Base-by-base conservation (phyloP, 2,113 vertebrate species). In the Tyto alba region DNA sequence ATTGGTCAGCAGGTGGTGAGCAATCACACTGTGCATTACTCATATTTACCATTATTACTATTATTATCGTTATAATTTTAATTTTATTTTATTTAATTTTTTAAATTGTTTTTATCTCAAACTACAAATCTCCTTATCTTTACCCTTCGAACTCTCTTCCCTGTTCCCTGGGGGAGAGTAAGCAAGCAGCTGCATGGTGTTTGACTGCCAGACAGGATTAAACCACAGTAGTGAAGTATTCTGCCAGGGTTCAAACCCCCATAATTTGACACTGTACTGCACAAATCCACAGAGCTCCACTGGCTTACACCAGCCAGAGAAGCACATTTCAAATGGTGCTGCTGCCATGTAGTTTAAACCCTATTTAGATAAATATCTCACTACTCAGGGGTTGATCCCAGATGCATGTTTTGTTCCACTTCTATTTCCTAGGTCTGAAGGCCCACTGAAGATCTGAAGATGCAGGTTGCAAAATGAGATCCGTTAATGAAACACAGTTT, bases 261-360 rank as follows among this genome's bases (percentile, higher is more conserved):
- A 0, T 38, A 55, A 60, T 0, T 0, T 82, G n/a, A 36, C 4
- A 13, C 2, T 18, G 6, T 43, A 19, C 9, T 60, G 10, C 47
- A 69, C 10, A 85, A 62, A 59, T 47, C 14, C 25, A 59, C 23
- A 34, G 29, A 47, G 3, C 7, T 56, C 34, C 29, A 29, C 13
- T 6, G 2, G 7, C 52, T 67, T 85, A 6, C 15, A 66, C 17
- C 10, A 81, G 25, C 1, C 25, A 36, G 18, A 69, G 63, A 88
- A 85, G 47, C 7, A 55, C 5, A 22, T 8, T 3, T 55, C 69
- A 88, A 63, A 17, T 47, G 3, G 6, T 75, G 16, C 30, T 13
- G 6, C 27, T 92, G 13, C 7, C 45, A 27, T 14, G 7, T 26
- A 40, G 8, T 48, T 73, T 38, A 62, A 79, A 36, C 4, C 4